Conservation (phyloP, 2,888 invertebrate species). For the Phasia obesa region DNA sequence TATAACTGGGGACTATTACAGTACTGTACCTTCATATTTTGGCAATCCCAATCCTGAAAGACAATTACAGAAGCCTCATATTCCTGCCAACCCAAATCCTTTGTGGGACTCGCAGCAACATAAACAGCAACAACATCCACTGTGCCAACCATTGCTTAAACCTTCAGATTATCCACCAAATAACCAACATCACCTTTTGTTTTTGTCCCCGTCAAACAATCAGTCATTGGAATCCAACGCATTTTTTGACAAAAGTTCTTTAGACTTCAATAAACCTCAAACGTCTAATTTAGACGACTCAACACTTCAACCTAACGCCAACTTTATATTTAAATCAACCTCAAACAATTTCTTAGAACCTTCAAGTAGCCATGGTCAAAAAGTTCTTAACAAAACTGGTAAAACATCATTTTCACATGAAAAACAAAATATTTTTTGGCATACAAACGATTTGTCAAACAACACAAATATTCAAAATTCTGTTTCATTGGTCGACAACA, state of each 20-base stretch:
- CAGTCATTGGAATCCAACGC: constrained; percentile 45
- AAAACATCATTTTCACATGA: constrained; percentile 27
- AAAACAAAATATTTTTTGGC: constrained; percentile 68
- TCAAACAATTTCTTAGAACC: constrained; percentile 54
- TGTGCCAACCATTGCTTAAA: constrained; percentile 59
- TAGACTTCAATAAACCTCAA: constrained; percentile 54
- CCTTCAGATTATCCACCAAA: constrained; percentile 50
- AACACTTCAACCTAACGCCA: constrained; percentile 36
- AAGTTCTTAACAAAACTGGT: constrained; percentile 46
- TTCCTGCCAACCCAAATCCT: constrained; percentile 24
- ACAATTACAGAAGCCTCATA: constrained; percentile 44
- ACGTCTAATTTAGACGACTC: constrained; percentile 45
- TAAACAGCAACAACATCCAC: constrained; percentile 68
- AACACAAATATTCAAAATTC: constrained; percentile 40
- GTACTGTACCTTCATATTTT: constrained; percentile 58
- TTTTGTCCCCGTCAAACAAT: constrained; percentile 46
- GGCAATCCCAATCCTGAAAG: constrained; percentile 61
- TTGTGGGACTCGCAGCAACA: constrained; percentile 70
- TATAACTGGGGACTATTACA: constrained; percentile 57
- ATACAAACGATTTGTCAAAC: constrained; percentile 49
- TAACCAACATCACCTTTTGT: constrained; percentile 60
- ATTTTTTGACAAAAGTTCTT: constrained; percentile 61
- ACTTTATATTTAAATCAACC: constrained; percentile 58
- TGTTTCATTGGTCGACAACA: constrained; percentile 28
- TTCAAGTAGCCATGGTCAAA: constrained; percentile 32